Percentiles rank a stretch among this genome's conserved stretches.
These are phyloP conservation scores for Chunga burmeisteri DNA, from an alignment of 2,113 vertebrate species.

Conservation along the genomic window DNA sequence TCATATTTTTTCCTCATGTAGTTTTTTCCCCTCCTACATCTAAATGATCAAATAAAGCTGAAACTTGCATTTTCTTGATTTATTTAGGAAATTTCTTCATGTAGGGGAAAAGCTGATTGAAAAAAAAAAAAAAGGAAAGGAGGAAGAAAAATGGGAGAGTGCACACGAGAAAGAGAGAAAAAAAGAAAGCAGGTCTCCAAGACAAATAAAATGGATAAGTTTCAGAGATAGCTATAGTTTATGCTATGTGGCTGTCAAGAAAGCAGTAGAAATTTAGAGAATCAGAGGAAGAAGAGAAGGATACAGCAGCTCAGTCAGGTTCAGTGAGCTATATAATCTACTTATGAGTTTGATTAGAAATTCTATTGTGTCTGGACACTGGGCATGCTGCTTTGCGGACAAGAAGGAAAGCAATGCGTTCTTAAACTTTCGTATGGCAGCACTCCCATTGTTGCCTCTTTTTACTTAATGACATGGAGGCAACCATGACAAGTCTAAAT, in stretches of 20 bases:
- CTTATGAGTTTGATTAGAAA: constrained; percentile 37
- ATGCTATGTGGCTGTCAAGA: not conserved
- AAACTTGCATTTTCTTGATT: not conserved
- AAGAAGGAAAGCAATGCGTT: not conserved
- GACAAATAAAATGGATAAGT: not conserved
- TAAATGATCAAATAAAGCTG: not conserved
- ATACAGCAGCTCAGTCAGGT: not conserved
- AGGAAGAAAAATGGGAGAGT: not conserved
- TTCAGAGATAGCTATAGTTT: not conserved
- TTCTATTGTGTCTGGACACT: not conserved
- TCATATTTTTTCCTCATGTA: not conserved
- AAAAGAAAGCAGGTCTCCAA: not conserved
- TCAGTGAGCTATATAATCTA: constrained; percentile 25
- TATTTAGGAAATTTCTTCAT: not conserved
- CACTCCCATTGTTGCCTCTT: not conserved
- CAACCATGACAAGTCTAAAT: not conserved
- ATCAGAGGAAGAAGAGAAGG: not conserved
- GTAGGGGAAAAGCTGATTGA: not conserved
- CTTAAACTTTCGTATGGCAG: not conserved
- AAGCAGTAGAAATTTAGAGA: not conserved
- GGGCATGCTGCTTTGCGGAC: not conserved
- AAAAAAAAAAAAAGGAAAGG: not conserved
- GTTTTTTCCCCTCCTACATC: accelerated
- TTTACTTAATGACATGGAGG: not conserved
- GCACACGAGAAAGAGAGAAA: not conserved